These are phyloP conservation scores for Orthonevra nobilis DNA, from an alignment of 2,888 invertebrate species.

Conservation along the genomic window DNA sequence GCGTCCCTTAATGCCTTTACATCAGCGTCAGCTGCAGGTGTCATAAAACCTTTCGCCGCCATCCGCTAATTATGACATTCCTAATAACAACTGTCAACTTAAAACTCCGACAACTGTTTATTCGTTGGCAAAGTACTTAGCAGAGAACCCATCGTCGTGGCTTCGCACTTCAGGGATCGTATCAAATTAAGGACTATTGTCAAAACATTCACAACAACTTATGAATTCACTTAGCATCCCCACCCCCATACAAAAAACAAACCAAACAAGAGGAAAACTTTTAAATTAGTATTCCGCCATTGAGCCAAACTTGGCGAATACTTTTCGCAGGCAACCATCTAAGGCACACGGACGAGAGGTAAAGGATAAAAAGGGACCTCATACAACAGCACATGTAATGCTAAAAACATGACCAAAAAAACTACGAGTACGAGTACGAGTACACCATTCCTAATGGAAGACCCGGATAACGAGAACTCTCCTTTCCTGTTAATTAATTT, in stretches of 20 bases:
- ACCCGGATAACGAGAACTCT: conserved; percentile 34
- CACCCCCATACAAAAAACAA: conserved; percentile 19
- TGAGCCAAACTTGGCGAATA: conserved; percentile 2
- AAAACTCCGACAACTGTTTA: conserved; percentile 1
- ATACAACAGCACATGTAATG: neutral
- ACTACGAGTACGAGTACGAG: conserved; percentile 42
- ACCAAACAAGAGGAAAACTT: conserved; percentile 35
- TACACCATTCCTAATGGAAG: neutral
- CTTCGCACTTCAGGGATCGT: conserved; percentile 5
- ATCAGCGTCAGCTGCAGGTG: too few relatives aligned
- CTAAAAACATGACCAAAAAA: conserved; percentile 8
- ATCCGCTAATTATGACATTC: too few relatives aligned
- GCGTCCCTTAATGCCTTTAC: too few relatives aligned
- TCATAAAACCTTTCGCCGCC: too few relatives aligned
- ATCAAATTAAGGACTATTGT: conserved; percentile 46
- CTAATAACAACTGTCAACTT: too few relatives aligned
- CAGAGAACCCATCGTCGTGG: neutral
- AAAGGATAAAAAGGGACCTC: neutral
- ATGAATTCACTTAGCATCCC: conserved; percentile 48
- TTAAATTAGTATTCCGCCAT: conserved; percentile 55
- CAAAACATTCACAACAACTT: conserved; percentile 48
- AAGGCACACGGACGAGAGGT: neutral
- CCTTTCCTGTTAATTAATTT: conserved; percentile 60
- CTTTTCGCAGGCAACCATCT: neutral
- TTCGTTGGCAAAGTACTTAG: conserved; percentile 5